Evolutionary conservation across 2,888 invertebrate genomes (phyloP), one percentile per base, ranked within the genome.

Genomic region (Proisotoma minuta): DNA sequence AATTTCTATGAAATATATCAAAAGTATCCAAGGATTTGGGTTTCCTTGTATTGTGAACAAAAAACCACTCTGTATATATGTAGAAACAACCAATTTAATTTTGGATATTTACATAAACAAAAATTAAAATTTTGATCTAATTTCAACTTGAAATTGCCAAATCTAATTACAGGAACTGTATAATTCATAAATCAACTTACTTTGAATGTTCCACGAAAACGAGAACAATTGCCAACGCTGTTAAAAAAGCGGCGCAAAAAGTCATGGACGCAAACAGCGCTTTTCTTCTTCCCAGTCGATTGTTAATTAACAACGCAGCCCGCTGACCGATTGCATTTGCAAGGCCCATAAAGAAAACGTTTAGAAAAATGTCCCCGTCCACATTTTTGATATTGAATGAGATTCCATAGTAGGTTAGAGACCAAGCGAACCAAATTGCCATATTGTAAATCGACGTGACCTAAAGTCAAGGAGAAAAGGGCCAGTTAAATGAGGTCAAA

Each of bases 371-470:
- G 52, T 67, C 59, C n/a, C 67, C 69, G 3, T 43, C 54, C 24
- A 69, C 28, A 43, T 71, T 71, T 40, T 66, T 69, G 1, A 65
- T 63, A 56, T 71, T 71, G 57, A 64, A 71, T 18, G 66, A 65
- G 12, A 71, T 56, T 27, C 70, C 70, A 58, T 63, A 70, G 27
- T 68, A 68, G 3, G 62, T 64, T 1, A 63, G 53, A 1, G 62
- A 27, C 66, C 63, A 63, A 0, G 66, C 39, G 51, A 66, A 70
- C 68, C 66, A 66, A 51, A 65, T 66, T 0, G 60, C 62, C 66
- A 66, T 66, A 18, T 66, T 57, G 10, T 59, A 51, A 22, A 68
- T 24, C 1, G 63, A 63, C 28, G 68, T 70, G 10, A 22, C n/a
- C n/a, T n/a, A n/a, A n/a, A n/a, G n/a, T n/a, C n/a, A n/a, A n/a